Conservation (phyloP, 1,140 invertebrate species). For the Solen grandis region DNA sequence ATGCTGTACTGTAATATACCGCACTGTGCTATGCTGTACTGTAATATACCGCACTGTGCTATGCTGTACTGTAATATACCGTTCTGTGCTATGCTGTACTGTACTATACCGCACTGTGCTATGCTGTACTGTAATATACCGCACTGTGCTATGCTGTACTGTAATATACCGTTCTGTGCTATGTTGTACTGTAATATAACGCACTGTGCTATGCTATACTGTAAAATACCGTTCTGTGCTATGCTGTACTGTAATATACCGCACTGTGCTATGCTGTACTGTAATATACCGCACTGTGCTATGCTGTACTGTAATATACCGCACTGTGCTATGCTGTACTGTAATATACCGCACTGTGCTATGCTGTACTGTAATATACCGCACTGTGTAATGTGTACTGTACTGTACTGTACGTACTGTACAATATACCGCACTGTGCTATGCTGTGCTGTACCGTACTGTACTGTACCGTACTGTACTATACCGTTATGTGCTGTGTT, state of each 20-base stretch:
- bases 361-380: not conserved
- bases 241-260: slow-evolving; percentile 31
- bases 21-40: slow-evolving; percentile 38
- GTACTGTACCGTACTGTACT: slow-evolving; percentile 14
- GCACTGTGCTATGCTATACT: slow-evolving; percentile 26
- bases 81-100: not conserved
- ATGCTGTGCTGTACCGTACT: not conserved
- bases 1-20: slow-evolving; percentile 36
- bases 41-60: slow-evolving; percentile 21
- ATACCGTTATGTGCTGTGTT: slow-evolving; percentile 38
- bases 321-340: slow-evolving; percentile 29
- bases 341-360: slow-evolving; percentile 5
- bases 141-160: slow-evolving; percentile 23
- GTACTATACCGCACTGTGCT: slow-evolving; percentile 4
- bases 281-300: slow-evolving; percentile 36
- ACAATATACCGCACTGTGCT: not conserved
- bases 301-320: slow-evolving; percentile 39
- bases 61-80: slow-evolving; percentile 37
- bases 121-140: slow-evolving; percentile 41
- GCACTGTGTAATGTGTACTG: not conserved
- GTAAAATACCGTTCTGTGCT: slow-evolving; percentile 35
- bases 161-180: slow-evolving; percentile 32
- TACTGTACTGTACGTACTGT: not conserved
- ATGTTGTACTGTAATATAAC: slow-evolving; percentile 27
- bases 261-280: slow-evolving; percentile 24